Evolutionary conservation across 1,140 invertebrate species (phyloP).

Genomic region (Ceratitis capitata): DNA sequence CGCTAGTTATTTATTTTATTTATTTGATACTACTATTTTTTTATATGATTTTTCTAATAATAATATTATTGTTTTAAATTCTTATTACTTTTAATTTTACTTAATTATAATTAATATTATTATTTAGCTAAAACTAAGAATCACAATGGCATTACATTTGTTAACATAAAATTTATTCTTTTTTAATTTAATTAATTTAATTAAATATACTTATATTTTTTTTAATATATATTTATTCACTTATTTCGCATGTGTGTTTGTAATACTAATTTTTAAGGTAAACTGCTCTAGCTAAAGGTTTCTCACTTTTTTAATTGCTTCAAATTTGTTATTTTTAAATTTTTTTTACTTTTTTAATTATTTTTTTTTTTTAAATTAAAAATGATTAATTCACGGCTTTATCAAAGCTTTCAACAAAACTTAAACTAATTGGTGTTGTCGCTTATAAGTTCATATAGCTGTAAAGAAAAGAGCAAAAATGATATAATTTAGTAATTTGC

Average conservation of each 20-base stretch:
- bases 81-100: slow-evolving; percentile 43
- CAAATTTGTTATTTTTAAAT: not conserved
- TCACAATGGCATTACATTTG: slow-evolving; percentile 54
- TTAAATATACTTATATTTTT: not conserved
- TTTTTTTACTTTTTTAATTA: not conserved
- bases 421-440: slow-evolving; percentile 43
- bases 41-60: not conserved
- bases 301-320: slow-evolving; percentile 31
- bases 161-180: slow-evolving; percentile 23
- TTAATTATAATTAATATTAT: slow-evolving; percentile 47
- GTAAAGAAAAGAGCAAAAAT: slow-evolving; percentile 32
- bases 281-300: slow-evolving; percentile 4
- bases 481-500: no score
- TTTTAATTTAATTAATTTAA: not conserved
- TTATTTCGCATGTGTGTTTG: not conserved
- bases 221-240: not conserved
- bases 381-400: not conserved
- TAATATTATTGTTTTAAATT: slow-evolving; percentile 24
- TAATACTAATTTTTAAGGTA: not conserved
- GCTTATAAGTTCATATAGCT: slow-evolving; percentile 43
- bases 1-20: not conserved
- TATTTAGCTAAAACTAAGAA: slow-evolving; percentile 56
- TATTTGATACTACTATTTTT: not conserved
- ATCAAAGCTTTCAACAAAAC: not conserved
- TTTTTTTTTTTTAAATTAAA: not conserved